Base-by-base conservation (phyloP, 2,113 vertebrate genomes). In the Agapornis roseicollis region DNA sequence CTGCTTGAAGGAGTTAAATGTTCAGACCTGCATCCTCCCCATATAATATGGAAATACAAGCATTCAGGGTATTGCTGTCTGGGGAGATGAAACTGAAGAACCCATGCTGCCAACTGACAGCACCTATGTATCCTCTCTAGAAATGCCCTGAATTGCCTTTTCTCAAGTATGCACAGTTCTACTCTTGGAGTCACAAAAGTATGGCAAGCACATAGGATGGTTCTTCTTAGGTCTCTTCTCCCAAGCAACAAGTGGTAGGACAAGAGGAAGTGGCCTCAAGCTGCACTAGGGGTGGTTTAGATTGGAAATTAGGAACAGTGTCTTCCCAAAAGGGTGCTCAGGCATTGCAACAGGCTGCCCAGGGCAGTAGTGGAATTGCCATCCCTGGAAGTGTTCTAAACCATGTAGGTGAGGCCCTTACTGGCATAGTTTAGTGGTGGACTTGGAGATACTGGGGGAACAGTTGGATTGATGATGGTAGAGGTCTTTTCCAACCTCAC, bases 61-160 rank as follows among this genome's bases (percentile, higher is more conserved):
- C 0, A 0, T 79, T 72, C 42, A 33, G 33, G 35, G 13, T 39
- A 61, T 60, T 82, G 15, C 29, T 3, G 0, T 72, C 71, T 83
- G 53, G 65, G 44, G 7, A 80, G 31, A 37, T 84, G 33, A 37
- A 77, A 81, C 18, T 63, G 46, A 31, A 73, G 31, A 84, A 56
- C 22, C 17, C 18, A 9, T 70, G 33, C 33, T 86, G n/a, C n/a
- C 65, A 63, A 17, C 50, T 65, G 29, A 63, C 42, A 56, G 11
- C 39, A 73, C 29, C 69, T 80, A 11, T 0, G 1, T 28, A 52
- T 68, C 24, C 61, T 72, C 18, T 52, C 24, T 81, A 52, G 33
- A 82, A 88, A 58, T 69, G 8, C 16, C 6, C 52, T 68, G 18
- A 71, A 64, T 1, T 68, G 25, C 31, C 17, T 85, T 76, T 89